Percentiles rank a stretch among this genome's conserved stretches.
These are phyloP conservation scores for Otis tarda DNA, from an alignment of 2,113 vertebrate genomes.

Conservation along the genomic window DNA sequence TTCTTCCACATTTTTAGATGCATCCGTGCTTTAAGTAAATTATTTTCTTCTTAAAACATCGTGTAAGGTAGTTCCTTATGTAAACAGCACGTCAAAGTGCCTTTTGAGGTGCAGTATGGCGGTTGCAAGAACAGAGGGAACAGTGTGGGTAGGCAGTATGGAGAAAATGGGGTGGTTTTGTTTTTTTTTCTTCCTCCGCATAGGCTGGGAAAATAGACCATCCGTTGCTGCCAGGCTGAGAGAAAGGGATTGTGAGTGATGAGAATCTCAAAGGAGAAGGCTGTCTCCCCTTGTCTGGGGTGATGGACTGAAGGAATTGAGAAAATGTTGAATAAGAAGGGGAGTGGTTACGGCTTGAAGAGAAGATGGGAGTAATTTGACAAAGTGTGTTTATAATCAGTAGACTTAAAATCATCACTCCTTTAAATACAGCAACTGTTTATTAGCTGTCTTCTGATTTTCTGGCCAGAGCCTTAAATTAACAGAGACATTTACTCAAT, in stretches of 20 bases:
- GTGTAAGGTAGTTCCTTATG: not conserved
- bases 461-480: constrained; percentile 49
- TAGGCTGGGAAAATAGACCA: not conserved
- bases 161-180: not conserved
- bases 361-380: not conserved
- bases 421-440: constrained; percentile 61
- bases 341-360: constrained; percentile 22
- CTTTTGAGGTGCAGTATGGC: not conserved
- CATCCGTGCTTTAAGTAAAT: not conserved
- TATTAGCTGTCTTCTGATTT: constrained; percentile 60
- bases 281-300: not conserved
- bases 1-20: not conserved
- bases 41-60: not conserved
- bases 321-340: not conserved
- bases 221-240: not conserved
- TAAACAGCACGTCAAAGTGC: not conserved
- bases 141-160: not conserved
- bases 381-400: constrained; percentile 36
- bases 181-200: not conserved
- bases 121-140: not conserved
- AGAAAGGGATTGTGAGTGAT: constrained; percentile 32
- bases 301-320: not conserved
- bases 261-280: constrained; percentile 38
- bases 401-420: constrained; percentile 27
- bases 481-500: constrained; percentile 41